Evolutionary conservation across 2,113 vertebrate genomes (phyloP), one percentile per base, ranked within the genome.

Genomic region (Morone chrysops): DNA sequence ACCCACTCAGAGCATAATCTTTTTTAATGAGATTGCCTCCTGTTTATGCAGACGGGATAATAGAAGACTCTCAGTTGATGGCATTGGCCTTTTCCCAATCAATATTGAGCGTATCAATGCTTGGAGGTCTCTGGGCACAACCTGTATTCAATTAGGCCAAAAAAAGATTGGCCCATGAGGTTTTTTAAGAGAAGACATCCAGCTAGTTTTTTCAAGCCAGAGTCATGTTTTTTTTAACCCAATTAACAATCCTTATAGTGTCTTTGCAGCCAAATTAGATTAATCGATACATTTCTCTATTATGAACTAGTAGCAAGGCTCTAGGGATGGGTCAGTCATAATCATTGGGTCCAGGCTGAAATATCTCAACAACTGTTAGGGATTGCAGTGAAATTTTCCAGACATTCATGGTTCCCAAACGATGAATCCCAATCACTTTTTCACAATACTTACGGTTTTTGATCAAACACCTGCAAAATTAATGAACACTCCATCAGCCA

Each of bases 21-120:
- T 69, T 31, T 87, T 92, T 92, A 94, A 92, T 92, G 89, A 93
- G 91, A 90, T 85, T 81, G 88, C 90, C 83, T 87, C 85, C 76
- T 85, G 77, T 87, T 90, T 90, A 90, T 68, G 84, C 76, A 68
- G 43, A 86, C 54, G 54, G 85, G 79, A 82, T 82, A 85, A 90
- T 76, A 89, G 57, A 85, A 65, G 84, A 78, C 59, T 81, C 84
- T 78, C 16, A 56, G 69, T 77, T 83, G 87, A 90, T 86, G 81
- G 82, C 83, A 85, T 66, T 82, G 85, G 89, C 82, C 70, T 82
- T 86, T 77, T 54, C 51, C 77, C 60, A 76, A 92, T 94, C 92
- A 77, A 92, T 92, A 91, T 22, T 31, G 57, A 86, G 80, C 61
- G 20, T 77, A 81, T 84, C 83, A 59, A 81, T 89, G 67, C 66